Conservation (phyloP, 1,140 invertebrate genomes). For the Lepidotrigona ventralis region DNA sequence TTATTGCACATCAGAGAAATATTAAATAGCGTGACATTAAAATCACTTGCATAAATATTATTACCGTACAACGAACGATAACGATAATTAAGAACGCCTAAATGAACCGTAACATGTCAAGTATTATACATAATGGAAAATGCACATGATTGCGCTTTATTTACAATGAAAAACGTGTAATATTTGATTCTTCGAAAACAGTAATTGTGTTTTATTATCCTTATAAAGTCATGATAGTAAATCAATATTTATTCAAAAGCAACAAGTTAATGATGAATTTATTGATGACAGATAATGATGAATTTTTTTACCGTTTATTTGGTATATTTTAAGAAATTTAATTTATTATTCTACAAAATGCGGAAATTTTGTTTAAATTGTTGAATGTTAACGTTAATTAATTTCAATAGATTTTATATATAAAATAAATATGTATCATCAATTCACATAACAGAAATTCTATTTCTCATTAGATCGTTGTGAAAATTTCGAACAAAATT, state of each 20-base stretch:
- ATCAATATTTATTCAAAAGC: not conserved
- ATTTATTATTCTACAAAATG: too few relatives aligned
- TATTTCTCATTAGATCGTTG: not conserved
- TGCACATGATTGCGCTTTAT: not conserved
- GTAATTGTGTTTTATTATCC: not conserved
- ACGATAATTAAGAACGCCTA: not conserved
- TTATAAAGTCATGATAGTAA: not conserved
- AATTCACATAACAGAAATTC: not conserved
- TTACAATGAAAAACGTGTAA: not conserved
- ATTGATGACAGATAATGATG: not conserved
- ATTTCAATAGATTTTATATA: not conserved
- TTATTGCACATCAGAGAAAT: not conserved
- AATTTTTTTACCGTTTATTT: not conserved
- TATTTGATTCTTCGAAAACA: not conserved
- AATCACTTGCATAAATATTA: not conserved
- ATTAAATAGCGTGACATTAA: not conserved
- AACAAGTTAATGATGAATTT: too few relatives aligned
- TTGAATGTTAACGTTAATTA: too few relatives aligned
- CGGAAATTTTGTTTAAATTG: too few relatives aligned
- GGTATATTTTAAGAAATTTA: too few relatives aligned
- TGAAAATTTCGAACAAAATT: not conserved
- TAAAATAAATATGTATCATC: not conserved
- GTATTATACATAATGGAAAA: not conserved
- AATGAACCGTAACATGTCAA: not conserved
- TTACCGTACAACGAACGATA: not conserved